Base-by-base conservation (phyloP, 2,888 invertebrate genomes). In the Anthophora plumipes region DNA sequence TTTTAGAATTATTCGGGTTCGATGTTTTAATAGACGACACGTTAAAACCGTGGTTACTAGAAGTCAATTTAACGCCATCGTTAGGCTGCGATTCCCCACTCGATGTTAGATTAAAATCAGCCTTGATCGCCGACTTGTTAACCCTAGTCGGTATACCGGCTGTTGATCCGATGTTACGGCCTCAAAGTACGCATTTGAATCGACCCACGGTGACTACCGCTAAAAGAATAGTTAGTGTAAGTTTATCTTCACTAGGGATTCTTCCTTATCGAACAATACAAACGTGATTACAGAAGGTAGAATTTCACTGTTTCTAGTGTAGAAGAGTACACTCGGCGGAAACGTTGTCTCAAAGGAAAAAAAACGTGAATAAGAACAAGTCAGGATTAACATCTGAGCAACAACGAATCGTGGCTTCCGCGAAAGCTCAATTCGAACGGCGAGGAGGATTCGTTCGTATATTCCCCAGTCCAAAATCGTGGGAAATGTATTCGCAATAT, bases 11-110 rank as follows among this genome's bases (percentile, higher is more conserved):
- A 50, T 99, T 98, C 92, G 99, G 99, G 37, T 99, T 99, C 93
- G 99, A 99, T 93, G 98, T 99, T 88, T 94, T 99, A 63, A 95
- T 99, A 72, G 99, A 99, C 93, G 97, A 97, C 82, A 96, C 96
- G 88, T 94, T 99, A 88, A 98, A 98, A 91, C 99, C 99, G 0
- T 99, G 99, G 99, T 94, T 99, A 54, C 93, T 99, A 76, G 99
- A 99, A 94, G 98, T 99, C 37, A 99, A 99, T 92, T 94, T 99
- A 25, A 98, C 98, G 4, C 99, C 99, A 8, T 97, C 97, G 89
- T 93, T 98, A 88, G 97, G 97, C 85, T 98, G 98, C 92, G 99
- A 99, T 93, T 97, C 98, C 85, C 98, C 98, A 0, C 94, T 99
- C 82, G 99, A 99, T 94, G 96, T 98, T 57, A 96, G 98, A 90